These are phyloP conservation scores for Drosophila lutescens DNA, from an alignment of 2,888 invertebrate species.

Conservation along the genomic window DNA sequence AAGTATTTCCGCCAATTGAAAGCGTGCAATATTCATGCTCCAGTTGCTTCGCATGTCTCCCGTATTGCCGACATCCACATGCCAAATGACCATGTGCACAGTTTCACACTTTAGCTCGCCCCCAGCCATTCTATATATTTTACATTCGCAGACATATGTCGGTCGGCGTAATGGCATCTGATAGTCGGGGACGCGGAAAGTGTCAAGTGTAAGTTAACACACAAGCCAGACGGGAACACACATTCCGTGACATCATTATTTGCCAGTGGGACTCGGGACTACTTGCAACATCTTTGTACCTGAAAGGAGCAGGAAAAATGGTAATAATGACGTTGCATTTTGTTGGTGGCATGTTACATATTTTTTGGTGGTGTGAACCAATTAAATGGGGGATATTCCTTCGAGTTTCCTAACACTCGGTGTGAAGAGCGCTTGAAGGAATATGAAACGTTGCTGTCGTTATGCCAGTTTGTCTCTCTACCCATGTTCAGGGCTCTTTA, in stretches of 20 bases:
- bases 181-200: conserved; percentile 14
- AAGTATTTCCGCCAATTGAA: neutral
- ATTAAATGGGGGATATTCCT: neutral
- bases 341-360: neutral
- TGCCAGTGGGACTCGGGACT: neutral
- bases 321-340: neutral
- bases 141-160: conserved; percentile 26
- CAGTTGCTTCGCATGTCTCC: neutral
- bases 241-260: conserved; percentile 17
- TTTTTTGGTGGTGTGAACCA: conserved; percentile 1
- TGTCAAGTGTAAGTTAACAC: conserved; percentile 12
- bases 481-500: neutral
- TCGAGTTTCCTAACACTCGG: neutral
- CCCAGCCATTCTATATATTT: conserved; percentile 2
- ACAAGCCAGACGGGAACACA: conserved; percentile 8
- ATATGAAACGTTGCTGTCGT: neutral
- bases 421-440: conserved; percentile 2
- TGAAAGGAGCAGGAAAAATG: conserved; percentile 7
- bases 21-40: conserved; percentile 3
- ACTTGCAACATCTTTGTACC: conserved; percentile 12
- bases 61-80: neutral
- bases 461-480: neutral
- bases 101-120: conserved; percentile 14
- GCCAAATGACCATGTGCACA: conserved; percentile 14
- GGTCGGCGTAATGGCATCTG: conserved; percentile 4